A percentile compares a stretch with the other conserved stretches of the same genome.
Conservation (phyloP, 1,140 invertebrate species). For the Ylistrum balloti region DNA sequence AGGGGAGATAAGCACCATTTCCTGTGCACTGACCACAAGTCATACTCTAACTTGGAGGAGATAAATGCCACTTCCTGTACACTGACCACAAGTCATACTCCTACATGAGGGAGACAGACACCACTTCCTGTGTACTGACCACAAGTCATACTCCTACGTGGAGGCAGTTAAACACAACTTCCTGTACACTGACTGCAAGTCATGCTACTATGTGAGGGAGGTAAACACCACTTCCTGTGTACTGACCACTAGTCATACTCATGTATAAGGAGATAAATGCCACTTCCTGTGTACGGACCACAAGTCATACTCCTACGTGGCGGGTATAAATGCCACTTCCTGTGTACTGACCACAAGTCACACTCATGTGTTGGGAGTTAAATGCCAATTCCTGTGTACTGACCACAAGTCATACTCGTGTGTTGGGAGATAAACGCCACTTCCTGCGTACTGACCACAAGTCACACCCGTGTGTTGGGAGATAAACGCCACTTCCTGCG, state of each 20-base stretch:
- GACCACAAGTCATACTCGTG: neutral
- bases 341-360: neutral
- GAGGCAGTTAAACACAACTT: neutral
- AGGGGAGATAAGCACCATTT: neutral
- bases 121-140: neutral
- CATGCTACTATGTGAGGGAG: no score
- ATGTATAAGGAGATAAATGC: neutral
- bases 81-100: neutral
- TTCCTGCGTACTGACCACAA: neutral
- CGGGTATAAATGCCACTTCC: no score
- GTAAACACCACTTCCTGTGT: neutral
- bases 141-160: neutral
- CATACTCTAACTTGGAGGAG: neutral
- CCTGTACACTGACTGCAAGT: neutral
- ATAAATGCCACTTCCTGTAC: neutral
- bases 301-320: no score
- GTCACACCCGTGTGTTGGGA: neutral
- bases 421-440: neutral
- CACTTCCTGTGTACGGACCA: constrained; percentile 1
- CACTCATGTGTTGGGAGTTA: neutral
- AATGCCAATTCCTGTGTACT: neutral
- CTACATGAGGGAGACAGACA: neutral
- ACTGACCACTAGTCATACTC: neutral
- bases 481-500: no score
- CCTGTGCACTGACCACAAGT: neutral